Percentiles rank a stretch among this genome's conserved stretches.
These are phyloP conservation scores for Tenthredo mesomela DNA, from an alignment of 2,888 invertebrate genomes.

Conservation along the genomic window DNA sequence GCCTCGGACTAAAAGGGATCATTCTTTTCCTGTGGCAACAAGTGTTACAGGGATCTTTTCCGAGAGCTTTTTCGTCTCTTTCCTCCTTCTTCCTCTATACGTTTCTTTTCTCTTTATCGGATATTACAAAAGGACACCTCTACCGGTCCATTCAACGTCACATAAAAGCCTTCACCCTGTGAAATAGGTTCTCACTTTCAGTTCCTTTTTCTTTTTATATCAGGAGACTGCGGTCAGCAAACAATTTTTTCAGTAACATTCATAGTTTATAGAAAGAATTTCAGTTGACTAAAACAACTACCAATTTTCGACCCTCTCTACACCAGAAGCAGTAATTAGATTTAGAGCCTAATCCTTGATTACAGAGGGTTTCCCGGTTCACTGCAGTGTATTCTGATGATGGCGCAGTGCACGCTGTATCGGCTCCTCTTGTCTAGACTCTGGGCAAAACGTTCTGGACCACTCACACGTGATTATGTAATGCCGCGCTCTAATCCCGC, in stretches of 20 bases:
- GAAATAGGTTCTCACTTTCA: not conserved
- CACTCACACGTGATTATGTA: constrained; percentile 47
- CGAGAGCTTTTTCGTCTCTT: not conserved
- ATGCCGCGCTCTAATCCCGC: constrained; percentile 44
- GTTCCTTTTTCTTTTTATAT: not conserved
- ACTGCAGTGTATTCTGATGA: constrained; percentile 18
- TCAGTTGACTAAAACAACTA: not conserved
- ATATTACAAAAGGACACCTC: constrained; percentile 14
- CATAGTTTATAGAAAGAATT: constrained; percentile 11
- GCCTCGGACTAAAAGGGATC: not conserved
- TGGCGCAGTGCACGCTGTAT: not conserved
- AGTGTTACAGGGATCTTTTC: constrained; percentile 28
- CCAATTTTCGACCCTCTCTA: not conserved
- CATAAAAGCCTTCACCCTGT: not conserved
- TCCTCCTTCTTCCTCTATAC: not conserved
- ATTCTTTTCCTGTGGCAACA: constrained; percentile 36
- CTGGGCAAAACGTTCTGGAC: constrained; percentile 15
- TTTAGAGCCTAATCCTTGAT: constrained; percentile 28
- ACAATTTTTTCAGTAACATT: not conserved
- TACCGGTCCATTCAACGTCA: constrained; percentile 12
- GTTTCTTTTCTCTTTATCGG: not conserved
- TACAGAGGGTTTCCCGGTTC: constrained; percentile 17
- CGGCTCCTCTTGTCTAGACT: constrained; percentile 15
- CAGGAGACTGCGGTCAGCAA: not conserved
- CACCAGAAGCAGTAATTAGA: not conserved